A percentile compares a stretch with the other conserved stretches of the same genome.
Evolutionary conservation across 2,113 vertebrate species (phyloP).

Genomic region (Rhizomys pruinosus): DNA sequence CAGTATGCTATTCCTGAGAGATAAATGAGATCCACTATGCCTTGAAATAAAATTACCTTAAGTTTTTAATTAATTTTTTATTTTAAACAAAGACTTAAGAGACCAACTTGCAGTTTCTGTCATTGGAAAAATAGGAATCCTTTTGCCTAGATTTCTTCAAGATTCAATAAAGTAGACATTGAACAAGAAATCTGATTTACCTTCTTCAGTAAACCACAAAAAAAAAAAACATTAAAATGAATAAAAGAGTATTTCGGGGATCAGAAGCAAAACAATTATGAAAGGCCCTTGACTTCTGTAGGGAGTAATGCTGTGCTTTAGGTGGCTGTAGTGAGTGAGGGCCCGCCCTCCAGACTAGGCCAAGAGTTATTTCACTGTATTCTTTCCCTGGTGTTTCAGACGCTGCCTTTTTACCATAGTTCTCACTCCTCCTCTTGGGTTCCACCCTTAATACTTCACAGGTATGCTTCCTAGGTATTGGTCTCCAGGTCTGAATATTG

Average conservation of each 20-base stretch:
- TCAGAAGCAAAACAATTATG: neutral
- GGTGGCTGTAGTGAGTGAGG: neutral
- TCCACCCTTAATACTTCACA: neutral
- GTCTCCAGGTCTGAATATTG: neutral
- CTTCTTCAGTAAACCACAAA: neutral
- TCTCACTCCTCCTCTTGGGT: neutral
- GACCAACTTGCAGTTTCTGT: neutral
- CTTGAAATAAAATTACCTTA: neutral
- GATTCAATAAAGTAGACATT: neutral
- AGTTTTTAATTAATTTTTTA: neutral
- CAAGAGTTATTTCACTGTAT: neutral
- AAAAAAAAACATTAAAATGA: too few species aligned
- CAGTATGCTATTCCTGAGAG: neutral
- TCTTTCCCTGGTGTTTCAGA: neutral
- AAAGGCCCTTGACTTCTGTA: neutral
- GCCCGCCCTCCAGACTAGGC: too few species aligned
- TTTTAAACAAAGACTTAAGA: constrained; percentile 19
- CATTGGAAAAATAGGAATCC: neutral
- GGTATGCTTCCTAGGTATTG: neutral
- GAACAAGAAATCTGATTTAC: neutral
- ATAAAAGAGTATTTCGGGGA: neutral
- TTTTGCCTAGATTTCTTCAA: neutral
- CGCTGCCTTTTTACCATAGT: neutral
- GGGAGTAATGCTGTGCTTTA: neutral
- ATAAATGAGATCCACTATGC: neutral